Percentiles rank a stretch among this genome's conserved stretches.
These are phyloP conservation scores for Coluber constrictor DNA, from an alignment of 2,797 vertebrate species.

Conservation along the genomic window DNA sequence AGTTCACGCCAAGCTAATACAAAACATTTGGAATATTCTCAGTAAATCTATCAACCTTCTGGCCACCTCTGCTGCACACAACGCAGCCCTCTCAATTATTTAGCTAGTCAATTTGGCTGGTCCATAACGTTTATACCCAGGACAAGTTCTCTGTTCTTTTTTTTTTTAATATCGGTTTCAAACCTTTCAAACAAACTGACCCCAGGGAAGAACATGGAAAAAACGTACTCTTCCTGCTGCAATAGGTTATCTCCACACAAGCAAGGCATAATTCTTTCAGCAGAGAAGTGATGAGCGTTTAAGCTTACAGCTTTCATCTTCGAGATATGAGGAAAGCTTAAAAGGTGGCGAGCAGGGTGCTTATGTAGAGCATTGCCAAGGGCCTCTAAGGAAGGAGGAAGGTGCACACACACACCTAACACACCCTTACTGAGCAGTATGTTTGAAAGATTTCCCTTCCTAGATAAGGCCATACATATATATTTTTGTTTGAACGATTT, in stretches of 20 bases:
- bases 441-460: conserved; percentile 3
- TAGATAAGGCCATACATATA: neutral
- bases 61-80: neutral
- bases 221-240: neutral
- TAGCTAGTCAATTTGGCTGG: neutral
- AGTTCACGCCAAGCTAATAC: neutral
- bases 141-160: neutral
- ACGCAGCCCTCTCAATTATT: neutral
- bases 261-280: neutral
- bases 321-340: neutral
- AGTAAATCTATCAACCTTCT: neutral
- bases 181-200: neutral
- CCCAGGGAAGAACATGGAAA: neutral
- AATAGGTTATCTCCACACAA: neutral
- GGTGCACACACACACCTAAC: neutral
- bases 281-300: neutral
- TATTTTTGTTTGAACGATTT: neutral
- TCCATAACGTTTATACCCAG: neutral
- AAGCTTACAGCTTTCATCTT: neutral
- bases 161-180: neutral
- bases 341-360: neutral
- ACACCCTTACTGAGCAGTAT: neutral
- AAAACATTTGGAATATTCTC: neutral
- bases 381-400: neutral
- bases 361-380: neutral